Evolutionary conservation across 2,797 vertebrate species (phyloP).

Genomic region (Apogon hyalosoma): DNA sequence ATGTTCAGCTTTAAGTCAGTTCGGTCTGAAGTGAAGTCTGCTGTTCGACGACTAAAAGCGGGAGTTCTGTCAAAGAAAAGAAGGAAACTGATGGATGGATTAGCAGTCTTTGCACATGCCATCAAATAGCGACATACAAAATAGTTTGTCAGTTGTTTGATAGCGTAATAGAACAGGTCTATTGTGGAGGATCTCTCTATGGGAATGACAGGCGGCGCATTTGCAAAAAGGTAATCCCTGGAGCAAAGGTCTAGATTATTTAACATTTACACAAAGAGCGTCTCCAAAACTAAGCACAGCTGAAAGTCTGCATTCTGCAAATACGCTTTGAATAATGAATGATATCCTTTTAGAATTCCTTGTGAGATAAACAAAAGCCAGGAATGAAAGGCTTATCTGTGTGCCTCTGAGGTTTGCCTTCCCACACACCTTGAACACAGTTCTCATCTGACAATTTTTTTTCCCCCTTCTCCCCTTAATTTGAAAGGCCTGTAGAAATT

Average conservation of each 20-base stretch:
- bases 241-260: slow-evolving; percentile 69
- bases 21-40: slow-evolving; percentile 4
- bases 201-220: slow-evolving; percentile 38
- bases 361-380: slow-evolving; percentile 61
- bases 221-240: slow-evolving; percentile 50
- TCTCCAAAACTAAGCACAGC: slow-evolving; percentile 49
- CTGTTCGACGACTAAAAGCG: slow-evolving; percentile 1
- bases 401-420: slow-evolving; percentile 60
- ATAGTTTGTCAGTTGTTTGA: slow-evolving; percentile 21
- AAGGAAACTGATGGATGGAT: slow-evolving; percentile 20
- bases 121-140: slow-evolving; percentile 1
- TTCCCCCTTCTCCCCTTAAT: background rate
- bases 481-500: slow-evolving; percentile 43
- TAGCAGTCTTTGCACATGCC: slow-evolving; percentile 9
- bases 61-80: background rate
- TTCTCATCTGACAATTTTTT: slow-evolving; percentile 48
- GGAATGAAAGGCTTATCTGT: slow-evolving; percentile 63
- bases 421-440: slow-evolving; percentile 65
- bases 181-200: slow-evolving; percentile 35
- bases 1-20: slow-evolving; percentile 9
- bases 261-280: slow-evolving; percentile 58
- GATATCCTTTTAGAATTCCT: slow-evolving; percentile 58
- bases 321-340: slow-evolving; percentile 67
- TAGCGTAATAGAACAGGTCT: slow-evolving; percentile 3
- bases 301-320: slow-evolving; percentile 55